Conservation (phyloP, 2,113 vertebrate species). For the Paratilapia polleni region DNA sequence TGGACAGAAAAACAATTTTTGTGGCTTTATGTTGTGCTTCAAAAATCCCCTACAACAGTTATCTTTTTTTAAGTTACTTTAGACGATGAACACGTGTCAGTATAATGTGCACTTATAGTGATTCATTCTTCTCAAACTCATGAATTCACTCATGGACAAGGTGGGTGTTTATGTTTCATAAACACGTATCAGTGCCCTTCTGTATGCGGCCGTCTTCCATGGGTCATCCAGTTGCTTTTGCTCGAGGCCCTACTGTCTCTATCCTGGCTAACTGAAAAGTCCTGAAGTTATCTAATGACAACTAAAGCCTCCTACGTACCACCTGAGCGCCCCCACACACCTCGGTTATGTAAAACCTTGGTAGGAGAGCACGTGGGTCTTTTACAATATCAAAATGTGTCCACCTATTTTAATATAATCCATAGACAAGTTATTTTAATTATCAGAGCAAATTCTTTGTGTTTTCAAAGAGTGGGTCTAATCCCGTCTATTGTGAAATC, state of each 20-base stretch:
- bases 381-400: slow-evolving; percentile 1
- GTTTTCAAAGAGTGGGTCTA: not conserved
- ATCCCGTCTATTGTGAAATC: slow-evolving; percentile 31
- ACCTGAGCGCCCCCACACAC: slow-evolving; percentile 28
- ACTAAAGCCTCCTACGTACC: slow-evolving; percentile 33
- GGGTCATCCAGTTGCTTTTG: slow-evolving; percentile 17
- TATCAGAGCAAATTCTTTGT: not conserved
- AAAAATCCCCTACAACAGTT: not conserved
- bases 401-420: not conserved
- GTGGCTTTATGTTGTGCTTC: not conserved
- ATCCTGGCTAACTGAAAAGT: not conserved
- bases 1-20: not conserved
- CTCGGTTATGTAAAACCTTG: slow-evolving; percentile 40
- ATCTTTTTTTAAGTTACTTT: not conserved
- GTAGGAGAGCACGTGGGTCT: not conserved
- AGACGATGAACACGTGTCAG: not conserved
- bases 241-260: slow-evolving; percentile 32
- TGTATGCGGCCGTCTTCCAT: not conserved
- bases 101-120: not conserved
- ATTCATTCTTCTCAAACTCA: slow-evolving; percentile 6
- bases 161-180: slow-evolving; percentile 41
- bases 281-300: slow-evolving; percentile 37
- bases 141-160: not conserved
- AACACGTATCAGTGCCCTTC: not conserved
- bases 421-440: not conserved